Evolutionary conservation across 2,888 invertebrate species (phyloP), one percentile per base, ranked within the genome.

Genomic region (Drosophila austrosaltans): DNA sequence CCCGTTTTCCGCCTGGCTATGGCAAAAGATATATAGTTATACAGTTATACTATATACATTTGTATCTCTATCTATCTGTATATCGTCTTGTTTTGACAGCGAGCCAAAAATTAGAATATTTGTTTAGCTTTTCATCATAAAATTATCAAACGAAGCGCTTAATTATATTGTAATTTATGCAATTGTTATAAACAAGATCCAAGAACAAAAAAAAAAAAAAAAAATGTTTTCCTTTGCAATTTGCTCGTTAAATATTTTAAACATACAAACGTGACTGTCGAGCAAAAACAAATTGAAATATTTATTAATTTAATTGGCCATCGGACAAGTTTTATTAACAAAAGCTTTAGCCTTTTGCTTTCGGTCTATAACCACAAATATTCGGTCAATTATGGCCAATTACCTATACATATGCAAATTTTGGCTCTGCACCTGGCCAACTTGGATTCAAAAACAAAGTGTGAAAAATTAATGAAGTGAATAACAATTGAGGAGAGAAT

Each of bases 81-180:
- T 53, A 30, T 66, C 54, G 16, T 16, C 59, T 40, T 30, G 8
- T 58, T 58, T 77, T 77, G 66, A 59, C 61, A 63, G 60, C 66
- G 20, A 58, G 75, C 81, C 77, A 75, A 67, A 63, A 68, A 77
- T 78, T 72, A 22, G 22, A 25, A 48, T 48, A 48, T 48, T 48
- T 48, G 48, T 48, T 48, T 70, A 79, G 65, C 76, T 81, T 75
- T 87, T 83, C 76, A 80, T 80, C 75, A 77, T 69, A 76, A 74
- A 73, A 75, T 72, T 69, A 86, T 74, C 70, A 75, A 72, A 78
- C 83, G 77, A 80, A 80, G 79, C 88, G 88, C 86, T 81, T 87
- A 84, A 84, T 84, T 84, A 84, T 84, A 82, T 84, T 87, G 71
- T 85, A 82, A 85, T 85, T 85, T 85, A 85, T 84, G 72, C 82